A percentile compares a stretch with the other conserved stretches of the same genome.
Evolutionary conservation across 64 coral and sea anemone species (phyloP).

Genomic region (Pachyseris speciosa): DNA sequence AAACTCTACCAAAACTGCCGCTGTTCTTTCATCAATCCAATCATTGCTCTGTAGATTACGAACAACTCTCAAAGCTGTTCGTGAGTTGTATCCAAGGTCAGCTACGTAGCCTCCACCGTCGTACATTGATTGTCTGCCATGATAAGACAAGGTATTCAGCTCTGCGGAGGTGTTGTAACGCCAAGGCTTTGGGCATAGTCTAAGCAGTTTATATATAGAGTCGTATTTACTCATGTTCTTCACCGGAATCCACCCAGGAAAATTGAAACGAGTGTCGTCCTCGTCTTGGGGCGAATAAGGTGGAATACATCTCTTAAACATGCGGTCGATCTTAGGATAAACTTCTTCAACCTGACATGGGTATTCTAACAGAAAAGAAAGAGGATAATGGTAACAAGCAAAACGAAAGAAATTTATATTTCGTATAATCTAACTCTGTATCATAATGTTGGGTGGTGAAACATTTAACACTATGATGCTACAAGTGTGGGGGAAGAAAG

Average conservation of each 20-base stretch:
- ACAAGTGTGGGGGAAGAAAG: too few species aligned
- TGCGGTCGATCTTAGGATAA: background rate
- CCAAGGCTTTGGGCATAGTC: constrained; percentile 88
- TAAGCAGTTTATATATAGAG: constrained; percentile 48
- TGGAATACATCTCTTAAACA: constrained; percentile 67
- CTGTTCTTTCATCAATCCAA: constrained; percentile 85
- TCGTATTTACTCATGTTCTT: constrained; percentile 67
- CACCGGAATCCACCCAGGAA: constrained; percentile 85
- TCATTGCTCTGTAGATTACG: constrained; percentile 48
- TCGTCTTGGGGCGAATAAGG: constrained; percentile 64
- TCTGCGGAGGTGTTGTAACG: constrained; percentile 71
- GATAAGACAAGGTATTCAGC: constrained; percentile 61
- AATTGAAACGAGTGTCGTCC: constrained; percentile 65
- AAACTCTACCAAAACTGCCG: constrained; percentile 74
- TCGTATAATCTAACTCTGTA: too few species aligned
- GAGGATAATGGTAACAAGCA: too few species aligned
- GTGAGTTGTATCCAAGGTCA: constrained; percentile 78
- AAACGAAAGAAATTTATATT: background rate
- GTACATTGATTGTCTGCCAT: constrained; percentile 47
- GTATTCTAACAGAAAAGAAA: constrained; percentile 14
- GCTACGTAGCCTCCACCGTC: constrained; percentile 87
- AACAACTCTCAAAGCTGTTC: constrained; percentile 70
- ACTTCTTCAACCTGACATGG: constrained; percentile 50
- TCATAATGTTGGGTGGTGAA: too few species aligned
- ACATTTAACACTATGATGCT: too few species aligned